Evolutionary conservation across 2,888 invertebrate genomes (phyloP).

Genomic region (Iselma pallidipennis): DNA sequence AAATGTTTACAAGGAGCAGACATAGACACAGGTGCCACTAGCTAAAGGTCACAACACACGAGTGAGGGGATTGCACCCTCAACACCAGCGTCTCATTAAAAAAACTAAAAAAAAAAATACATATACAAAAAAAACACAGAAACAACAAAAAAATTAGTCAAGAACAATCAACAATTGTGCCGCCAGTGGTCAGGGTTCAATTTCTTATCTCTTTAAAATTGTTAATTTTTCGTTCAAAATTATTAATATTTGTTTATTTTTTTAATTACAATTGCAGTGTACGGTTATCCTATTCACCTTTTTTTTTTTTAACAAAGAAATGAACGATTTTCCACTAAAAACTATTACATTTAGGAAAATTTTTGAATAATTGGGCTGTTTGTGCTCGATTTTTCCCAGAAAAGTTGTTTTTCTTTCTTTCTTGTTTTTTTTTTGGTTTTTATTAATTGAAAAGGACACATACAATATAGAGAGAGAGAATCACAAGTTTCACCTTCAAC

Average conservation of each 20-base stretch:
- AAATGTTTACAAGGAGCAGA: constrained; percentile 47
- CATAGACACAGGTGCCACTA: constrained; percentile 50
- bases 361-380: no score
- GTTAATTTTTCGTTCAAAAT: neutral
- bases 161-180: neutral
- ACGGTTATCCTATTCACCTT: neutral
- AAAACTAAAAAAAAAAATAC: constrained; percentile 4
- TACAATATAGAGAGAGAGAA: constrained; percentile 26
- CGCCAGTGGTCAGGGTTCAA: constrained; percentile 22
- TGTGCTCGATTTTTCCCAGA: constrained; percentile 26
- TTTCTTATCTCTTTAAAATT: neutral
- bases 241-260: neutral
- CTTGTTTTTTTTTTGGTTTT: constrained; percentile 24
- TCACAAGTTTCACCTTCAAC: constrained; percentile 35
- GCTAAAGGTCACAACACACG: constrained; percentile 50
- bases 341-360: constrained; percentile 21
- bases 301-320: constrained; percentile 5
- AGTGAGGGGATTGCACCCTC: constrained; percentile 43
- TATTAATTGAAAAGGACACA: constrained; percentile 37
- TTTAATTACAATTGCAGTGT: constrained; percentile 17
- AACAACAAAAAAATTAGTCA: no score
- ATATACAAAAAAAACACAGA: neutral
- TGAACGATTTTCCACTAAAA: constrained; percentile 23
- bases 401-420: neutral
- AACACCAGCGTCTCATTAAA: constrained; percentile 32